Conservation (phyloP, 1,140 invertebrate genomes). For the Micrasema minimum region DNA sequence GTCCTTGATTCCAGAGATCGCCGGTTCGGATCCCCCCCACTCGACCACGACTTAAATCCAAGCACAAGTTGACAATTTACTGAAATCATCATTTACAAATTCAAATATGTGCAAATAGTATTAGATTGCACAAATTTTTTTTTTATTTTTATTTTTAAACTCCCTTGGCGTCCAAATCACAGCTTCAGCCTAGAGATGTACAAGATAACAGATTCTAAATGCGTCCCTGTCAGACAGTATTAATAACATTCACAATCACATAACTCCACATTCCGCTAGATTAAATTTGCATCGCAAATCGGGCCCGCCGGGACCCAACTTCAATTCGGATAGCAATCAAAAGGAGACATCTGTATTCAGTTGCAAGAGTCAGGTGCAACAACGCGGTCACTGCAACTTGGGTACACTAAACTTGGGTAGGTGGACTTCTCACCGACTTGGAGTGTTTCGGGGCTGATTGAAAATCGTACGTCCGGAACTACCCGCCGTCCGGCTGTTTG, state of each 20-base stretch:
- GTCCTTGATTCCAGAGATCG: too few species aligned
- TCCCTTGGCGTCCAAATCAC: too few species aligned
- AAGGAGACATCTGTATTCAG: conserved; percentile 29
- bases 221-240: background rate
- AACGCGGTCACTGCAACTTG: conserved; percentile 10
- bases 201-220: too few species aligned
- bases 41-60: too few species aligned
- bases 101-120: too few species aligned
- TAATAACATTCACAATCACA: conserved; percentile 16
- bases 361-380: conserved; percentile 12
- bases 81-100: too few species aligned
- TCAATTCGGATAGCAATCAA: conserved; percentile 31
- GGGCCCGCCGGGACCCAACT: conserved; percentile 12
- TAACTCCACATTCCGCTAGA: conserved; percentile 15
- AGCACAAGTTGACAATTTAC: too few species aligned
- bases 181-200: too few species aligned
- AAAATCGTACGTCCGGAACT: conserved; percentile 32
- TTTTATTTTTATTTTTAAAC: too few species aligned
- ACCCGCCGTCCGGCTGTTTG: conserved; percentile 22
- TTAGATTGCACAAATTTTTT: too few species aligned
- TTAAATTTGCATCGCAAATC: conserved; percentile 35
- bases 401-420: too few species aligned
- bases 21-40: too few species aligned
- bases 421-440: conserved; percentile 4
- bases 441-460: conserved; percentile 26